Percentiles rank a stretch among this genome's conserved stretches.
Conservation (phyloP, 2,113 vertebrate genomes). For the Tachysurus fulvidraco region DNA sequence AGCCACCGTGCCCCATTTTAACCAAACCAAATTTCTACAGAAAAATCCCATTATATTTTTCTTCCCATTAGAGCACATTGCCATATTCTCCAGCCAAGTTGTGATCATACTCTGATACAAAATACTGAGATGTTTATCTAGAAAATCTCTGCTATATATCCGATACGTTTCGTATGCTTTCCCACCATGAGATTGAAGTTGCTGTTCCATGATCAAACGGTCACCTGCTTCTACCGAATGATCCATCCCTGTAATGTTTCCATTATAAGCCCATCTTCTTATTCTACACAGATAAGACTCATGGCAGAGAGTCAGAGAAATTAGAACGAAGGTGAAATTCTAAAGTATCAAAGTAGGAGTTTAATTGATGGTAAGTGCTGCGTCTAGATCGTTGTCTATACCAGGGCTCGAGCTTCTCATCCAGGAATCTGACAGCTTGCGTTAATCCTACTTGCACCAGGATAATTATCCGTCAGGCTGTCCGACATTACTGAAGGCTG, state of each 20-base stretch:
- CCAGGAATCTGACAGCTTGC: conserved; percentile 13
- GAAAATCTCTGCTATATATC: neutral
- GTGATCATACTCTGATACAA: neutral
- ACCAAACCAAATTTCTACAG: neutral
- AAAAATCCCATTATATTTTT: neutral
- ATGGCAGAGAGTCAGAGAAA: neutral
- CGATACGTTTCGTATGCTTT: neutral
- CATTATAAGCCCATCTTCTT: neutral
- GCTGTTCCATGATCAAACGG: neutral
- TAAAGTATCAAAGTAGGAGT: conserved; percentile 20
- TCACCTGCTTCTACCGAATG: neutral
- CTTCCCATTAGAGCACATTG: neutral
- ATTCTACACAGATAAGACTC: neutral
- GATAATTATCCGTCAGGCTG: conserved; percentile 20
- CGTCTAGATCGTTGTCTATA: neutral
- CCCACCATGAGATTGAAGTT: neutral
- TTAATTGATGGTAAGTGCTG: conserved; percentile 11
- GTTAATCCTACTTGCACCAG: neutral
- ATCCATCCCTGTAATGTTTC: neutral
- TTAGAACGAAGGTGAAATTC: neutral
- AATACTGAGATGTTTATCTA: neutral
- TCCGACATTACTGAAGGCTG: conserved; percentile 8
- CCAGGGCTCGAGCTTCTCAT: neutral
- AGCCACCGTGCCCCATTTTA: no score
- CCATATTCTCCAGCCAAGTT: neutral